Conservation (phyloP, 2,888 invertebrate genomes). For the Rambutsinella grinnellia region DNA sequence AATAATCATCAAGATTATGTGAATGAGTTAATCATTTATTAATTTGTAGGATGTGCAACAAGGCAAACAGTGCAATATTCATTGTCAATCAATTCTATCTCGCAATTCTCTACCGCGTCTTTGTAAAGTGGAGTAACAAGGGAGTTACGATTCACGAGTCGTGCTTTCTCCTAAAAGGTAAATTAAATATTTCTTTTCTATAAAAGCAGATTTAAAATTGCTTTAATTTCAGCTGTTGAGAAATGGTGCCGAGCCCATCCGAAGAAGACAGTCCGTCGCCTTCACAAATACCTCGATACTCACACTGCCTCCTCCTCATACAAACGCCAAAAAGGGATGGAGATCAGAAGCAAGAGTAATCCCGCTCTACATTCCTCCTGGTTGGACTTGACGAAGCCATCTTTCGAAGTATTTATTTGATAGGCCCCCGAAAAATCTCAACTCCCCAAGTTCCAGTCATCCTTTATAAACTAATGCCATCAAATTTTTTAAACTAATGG, state of each 20-base stretch:
- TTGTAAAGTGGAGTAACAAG: slow-evolving; percentile 70
- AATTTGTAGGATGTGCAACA: slow-evolving; percentile 69
- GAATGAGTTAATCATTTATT: not conserved
- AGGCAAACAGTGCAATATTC: slow-evolving; percentile 68
- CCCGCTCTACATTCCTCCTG: slow-evolving; percentile 58
- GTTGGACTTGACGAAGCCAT: slow-evolving; percentile 66
- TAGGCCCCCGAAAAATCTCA: too few species aligned
- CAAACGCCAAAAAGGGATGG: slow-evolving; percentile 51
- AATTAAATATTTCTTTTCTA: not conserved
- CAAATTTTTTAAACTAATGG: too few species aligned
- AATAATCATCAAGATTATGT: not conserved
- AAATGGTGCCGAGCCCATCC: slow-evolving; percentile 66
- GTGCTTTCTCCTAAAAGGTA: slow-evolving; percentile 72
- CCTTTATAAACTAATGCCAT: too few species aligned
- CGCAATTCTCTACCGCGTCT: slow-evolving; percentile 70
- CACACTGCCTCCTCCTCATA: slow-evolving; percentile 39
- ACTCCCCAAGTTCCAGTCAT: too few species aligned
- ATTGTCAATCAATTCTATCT: slow-evolving; percentile 71
- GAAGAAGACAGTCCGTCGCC: slow-evolving; percentile 59
- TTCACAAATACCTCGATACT: slow-evolving; percentile 62
- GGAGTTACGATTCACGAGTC: slow-evolving; percentile 72
- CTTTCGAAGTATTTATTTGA: slow-evolving; percentile 66
- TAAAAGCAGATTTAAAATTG: not conserved
- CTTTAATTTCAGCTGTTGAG: slow-evolving; percentile 60
- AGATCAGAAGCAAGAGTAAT: slow-evolving; percentile 51